These are phyloP conservation scores for Incurvaria masculella DNA, from an alignment of 2,888 invertebrate genomes.

Conservation along the genomic window DNA sequence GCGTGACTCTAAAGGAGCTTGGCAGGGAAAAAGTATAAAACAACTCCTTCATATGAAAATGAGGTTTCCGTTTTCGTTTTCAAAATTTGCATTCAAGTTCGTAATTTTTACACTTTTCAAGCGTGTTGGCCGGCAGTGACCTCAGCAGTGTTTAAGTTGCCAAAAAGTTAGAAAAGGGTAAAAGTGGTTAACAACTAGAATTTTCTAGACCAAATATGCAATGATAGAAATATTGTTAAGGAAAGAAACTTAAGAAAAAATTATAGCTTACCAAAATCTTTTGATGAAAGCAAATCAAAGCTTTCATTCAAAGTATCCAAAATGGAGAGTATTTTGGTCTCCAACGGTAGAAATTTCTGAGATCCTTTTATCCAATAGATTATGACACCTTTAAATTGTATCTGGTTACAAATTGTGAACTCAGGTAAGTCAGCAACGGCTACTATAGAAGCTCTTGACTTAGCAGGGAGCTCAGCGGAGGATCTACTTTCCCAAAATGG, in stretches of 20 bases:
- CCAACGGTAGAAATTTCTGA: slow-evolving; percentile 28
- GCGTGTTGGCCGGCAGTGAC: no score
- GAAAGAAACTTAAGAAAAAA: background rate
- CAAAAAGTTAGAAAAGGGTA: no score
- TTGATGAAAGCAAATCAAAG: slow-evolving; percentile 29
- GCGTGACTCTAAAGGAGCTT: no score
- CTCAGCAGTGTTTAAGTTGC: no score
- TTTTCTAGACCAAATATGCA: no score
- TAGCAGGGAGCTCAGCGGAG: slow-evolving; percentile 17
- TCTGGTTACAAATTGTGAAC: slow-evolving; percentile 24
- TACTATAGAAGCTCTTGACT: slow-evolving; percentile 22
- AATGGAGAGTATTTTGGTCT: slow-evolving; percentile 27
- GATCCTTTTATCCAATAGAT: slow-evolving; percentile 24
- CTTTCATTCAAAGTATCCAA: slow-evolving; percentile 26
- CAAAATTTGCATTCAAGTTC: no score
- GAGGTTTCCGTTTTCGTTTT: no score
- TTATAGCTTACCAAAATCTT: slow-evolving; percentile 22
- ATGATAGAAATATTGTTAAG: no score
- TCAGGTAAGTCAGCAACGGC: slow-evolving; percentile 28
- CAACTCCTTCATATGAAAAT: no score
- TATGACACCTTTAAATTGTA: slow-evolving; percentile 30
- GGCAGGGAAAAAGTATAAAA: no score
- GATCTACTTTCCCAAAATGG: slow-evolving; percentile 29
- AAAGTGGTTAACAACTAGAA: no score
- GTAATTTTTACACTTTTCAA: no score